These are phyloP conservation scores for Embiotoca jacksoni DNA, from an alignment of 2,113 vertebrate genomes.

Conservation along the genomic window DNA sequence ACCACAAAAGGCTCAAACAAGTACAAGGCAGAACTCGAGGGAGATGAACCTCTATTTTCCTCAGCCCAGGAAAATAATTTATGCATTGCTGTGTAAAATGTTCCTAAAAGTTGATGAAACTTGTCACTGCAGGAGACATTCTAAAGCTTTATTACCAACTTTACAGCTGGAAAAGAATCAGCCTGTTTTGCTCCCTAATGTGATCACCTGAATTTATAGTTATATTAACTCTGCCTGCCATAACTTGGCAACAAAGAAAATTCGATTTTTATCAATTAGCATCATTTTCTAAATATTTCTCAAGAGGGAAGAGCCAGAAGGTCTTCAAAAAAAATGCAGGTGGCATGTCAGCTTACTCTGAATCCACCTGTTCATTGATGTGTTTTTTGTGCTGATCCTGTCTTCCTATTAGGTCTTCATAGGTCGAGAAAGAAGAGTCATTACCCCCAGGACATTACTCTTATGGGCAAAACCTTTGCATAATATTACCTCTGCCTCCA, in stretches of 20 bases:
- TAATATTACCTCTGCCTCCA: conserved; percentile 44
- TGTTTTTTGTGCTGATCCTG: not conserved
- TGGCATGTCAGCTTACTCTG: conserved; percentile 11
- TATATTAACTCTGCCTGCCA: conserved; percentile 31
- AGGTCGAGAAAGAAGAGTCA: not conserved
- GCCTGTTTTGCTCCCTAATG: conserved; percentile 19
- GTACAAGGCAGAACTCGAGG: conserved; percentile 46
- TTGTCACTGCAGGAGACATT: conserved; percentile 35
- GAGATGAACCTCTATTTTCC: conserved; percentile 43
- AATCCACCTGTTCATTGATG: not conserved
- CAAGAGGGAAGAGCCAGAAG: conserved; percentile 22
- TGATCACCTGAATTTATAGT: conserved; percentile 38
- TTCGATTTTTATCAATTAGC: conserved; percentile 43
- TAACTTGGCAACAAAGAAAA: conserved; percentile 39
- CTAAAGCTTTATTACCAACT: conserved; percentile 16
- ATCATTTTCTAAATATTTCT: conserved; percentile 46
- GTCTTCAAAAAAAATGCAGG: not conserved
- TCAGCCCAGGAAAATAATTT: conserved; percentile 25
- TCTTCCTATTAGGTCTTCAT: conserved; percentile 6
- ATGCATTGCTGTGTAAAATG: conserved; percentile 35
- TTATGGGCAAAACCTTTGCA: conserved; percentile 31
- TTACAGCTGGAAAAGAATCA: conserved; percentile 40
- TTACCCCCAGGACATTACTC: conserved; percentile 27
- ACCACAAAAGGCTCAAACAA: conserved; percentile 52
- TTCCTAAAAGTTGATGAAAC: conserved; percentile 42